Evolutionary conservation across 1,140 invertebrate species (phyloP).

Genomic region (Drosophila kepulauana): DNA sequence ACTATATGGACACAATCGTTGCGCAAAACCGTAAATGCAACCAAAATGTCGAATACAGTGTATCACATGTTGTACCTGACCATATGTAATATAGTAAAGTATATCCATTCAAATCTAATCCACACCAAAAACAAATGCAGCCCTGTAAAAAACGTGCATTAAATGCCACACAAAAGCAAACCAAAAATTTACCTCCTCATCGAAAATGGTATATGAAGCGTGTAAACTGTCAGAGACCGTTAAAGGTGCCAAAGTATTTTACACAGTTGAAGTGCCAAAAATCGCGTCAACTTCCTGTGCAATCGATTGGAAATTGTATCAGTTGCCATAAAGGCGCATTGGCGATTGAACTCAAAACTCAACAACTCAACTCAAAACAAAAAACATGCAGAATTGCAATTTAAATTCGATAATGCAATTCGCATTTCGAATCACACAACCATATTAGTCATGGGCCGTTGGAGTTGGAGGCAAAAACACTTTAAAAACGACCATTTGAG

Average conservation of each 20-base stretch:
- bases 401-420: conserved; percentile 54
- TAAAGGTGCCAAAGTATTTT: conserved; percentile 6
- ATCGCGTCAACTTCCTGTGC: not conserved
- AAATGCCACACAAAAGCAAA: not conserved
- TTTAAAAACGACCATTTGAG: conserved; percentile 38
- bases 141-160: conserved; percentile 4
- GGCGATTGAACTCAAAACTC: not conserved
- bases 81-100: not conserved
- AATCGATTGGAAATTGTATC: conserved; percentile 14
- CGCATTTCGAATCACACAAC: conserved; percentile 67
- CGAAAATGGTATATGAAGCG: not conserved
- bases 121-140: not conserved
- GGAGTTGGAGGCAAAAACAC: conserved; percentile 7
- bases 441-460: conserved; percentile 75
- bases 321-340: conserved; percentile 18
- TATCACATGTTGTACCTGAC: not conserved
- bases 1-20: not conserved
- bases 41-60: not conserved
- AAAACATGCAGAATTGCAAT: conserved; percentile 15
- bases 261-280: conserved; percentile 11
- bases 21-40: not conserved
- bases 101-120: not conserved
- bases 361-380: too few species aligned
- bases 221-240: conserved; percentile 12
- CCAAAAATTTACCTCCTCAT: not conserved